phyloP scores from a whole-genome alignment of 1,140 invertebrate species.

The Drosophila nasuta region DNA sequence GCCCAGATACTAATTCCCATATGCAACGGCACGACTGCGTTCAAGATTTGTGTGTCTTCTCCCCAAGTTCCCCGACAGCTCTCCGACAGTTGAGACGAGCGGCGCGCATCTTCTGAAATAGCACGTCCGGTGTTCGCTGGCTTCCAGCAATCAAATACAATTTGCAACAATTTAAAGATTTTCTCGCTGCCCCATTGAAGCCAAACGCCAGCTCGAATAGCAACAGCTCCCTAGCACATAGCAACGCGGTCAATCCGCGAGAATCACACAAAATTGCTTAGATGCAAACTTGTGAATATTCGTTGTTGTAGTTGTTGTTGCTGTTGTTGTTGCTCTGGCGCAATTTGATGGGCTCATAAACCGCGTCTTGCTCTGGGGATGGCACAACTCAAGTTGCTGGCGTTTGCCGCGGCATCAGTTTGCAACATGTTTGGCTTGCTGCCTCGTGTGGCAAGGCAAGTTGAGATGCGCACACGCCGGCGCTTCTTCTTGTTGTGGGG shows the following conservation, averaged over 20 bases:
- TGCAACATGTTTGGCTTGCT: background rate
- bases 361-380: constrained; percentile 19
- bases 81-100: background rate
- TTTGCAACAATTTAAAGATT: constrained; percentile 83
- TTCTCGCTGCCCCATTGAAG: constrained; percentile 46
- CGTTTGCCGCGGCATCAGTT: constrained; percentile 14
- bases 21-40: constrained; percentile 73
- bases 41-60: constrained; percentile 44
- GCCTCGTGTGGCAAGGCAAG: constrained; percentile 1
- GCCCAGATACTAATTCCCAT: constrained; percentile 61
- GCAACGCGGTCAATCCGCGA: constrained; percentile 33
- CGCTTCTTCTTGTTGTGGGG: constrained; percentile 26
- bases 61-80: background rate
- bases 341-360: constrained; percentile 63
- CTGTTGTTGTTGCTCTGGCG: constrained; percentile 38
- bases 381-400: constrained; percentile 24
- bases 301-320: constrained; percentile 24
- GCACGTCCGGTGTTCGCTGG: constrained; percentile 60
- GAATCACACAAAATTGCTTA: constrained; percentile 54
- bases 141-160: constrained; percentile 62
- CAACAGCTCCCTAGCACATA: constrained; percentile 6
- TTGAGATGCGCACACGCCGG: constrained; percentile 35
- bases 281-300: constrained; percentile 40
- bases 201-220: constrained; percentile 73
- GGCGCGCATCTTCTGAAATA: constrained; percentile 58